Conservation (phyloP, 1,140 invertebrate genomes). For the Diprion similis region DNA sequence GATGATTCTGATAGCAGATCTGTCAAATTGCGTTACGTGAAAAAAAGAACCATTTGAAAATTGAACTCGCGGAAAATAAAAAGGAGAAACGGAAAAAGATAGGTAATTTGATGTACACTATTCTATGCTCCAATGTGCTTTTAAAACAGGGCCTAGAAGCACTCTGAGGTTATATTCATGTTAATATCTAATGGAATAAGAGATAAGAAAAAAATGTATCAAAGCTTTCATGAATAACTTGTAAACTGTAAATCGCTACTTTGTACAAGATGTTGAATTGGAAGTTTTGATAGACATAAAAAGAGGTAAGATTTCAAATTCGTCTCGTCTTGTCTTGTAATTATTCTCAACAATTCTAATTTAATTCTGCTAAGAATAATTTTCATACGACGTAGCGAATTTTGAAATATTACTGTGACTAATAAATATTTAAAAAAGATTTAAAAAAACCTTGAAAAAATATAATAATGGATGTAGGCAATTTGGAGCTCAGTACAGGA, state of each 20-base stretch:
- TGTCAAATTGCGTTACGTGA: background rate
- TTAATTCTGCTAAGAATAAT: constrained; percentile 24
- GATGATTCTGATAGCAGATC: background rate
- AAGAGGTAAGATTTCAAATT: constrained; percentile 42
- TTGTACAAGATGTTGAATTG: constrained; percentile 28
- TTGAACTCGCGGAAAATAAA: constrained; percentile 19
- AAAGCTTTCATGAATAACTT: constrained; percentile 25
- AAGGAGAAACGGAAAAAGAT: constrained; percentile 24
- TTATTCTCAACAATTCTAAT: constrained; percentile 27
- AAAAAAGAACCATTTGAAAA: constrained; percentile 1
- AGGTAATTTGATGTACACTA: constrained; percentile 46
- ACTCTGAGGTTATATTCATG: constrained; percentile 48
- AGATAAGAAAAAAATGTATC: constrained; percentile 9
- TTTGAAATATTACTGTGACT: constrained; percentile 41
- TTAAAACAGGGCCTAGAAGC: constrained; percentile 44
- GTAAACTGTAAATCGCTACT: constrained; percentile 30
- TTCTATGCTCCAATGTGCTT: constrained; percentile 45
- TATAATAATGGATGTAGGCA: constrained; percentile 41
- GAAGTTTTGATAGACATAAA: constrained; percentile 37
- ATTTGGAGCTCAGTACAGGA: constrained; percentile 39
- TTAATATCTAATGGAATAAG: constrained; percentile 42
- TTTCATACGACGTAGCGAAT: constrained; percentile 35
- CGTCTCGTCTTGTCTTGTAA: constrained; percentile 38
- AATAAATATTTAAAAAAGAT: constrained; percentile 12
- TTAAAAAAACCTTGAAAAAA: constrained; percentile 13